Evolutionary conservation across 1,140 invertebrate genomes (phyloP).

Genomic region (Antheraea mylitta): DNA sequence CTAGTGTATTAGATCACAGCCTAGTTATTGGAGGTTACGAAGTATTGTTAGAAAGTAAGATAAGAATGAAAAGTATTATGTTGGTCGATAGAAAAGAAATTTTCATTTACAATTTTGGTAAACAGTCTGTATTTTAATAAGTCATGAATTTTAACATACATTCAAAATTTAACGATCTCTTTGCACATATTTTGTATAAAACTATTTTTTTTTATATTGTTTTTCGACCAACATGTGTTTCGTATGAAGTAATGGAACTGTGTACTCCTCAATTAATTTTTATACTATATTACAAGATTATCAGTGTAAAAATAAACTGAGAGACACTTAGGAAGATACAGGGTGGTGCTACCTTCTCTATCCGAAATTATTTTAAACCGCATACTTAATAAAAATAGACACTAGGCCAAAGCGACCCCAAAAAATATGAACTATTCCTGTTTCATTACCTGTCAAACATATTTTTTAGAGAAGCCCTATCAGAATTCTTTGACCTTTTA

Average conservation of each 20-base stretch:
- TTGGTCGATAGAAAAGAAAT: not conserved
- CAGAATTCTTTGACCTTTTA: not conserved
- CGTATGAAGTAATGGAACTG: conserved; percentile 17
- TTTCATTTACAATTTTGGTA: not conserved
- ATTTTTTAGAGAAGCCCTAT: not conserved
- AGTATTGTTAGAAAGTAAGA: not conserved
- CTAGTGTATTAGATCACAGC: conserved; percentile 31
- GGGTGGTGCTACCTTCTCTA: conserved; percentile 57
- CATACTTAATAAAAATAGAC: not conserved
- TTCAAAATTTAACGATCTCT: not conserved
- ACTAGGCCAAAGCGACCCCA: conserved; percentile 7
- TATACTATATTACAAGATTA: not conserved
- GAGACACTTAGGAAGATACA: conserved; percentile 44
- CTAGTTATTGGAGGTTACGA: conserved; percentile 26
- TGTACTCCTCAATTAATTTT: conserved; percentile 23
- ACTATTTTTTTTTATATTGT: not conserved
- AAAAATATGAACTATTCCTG: not conserved
- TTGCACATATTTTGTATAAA: not conserved
- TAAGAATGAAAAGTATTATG: not conserved
- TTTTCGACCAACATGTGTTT: conserved; percentile 9
- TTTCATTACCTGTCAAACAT: not conserved
- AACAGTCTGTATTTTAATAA: not conserved
- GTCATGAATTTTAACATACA: not conserved
- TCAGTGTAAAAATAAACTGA: conserved; percentile 22
- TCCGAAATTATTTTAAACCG: not conserved